Evolutionary conservation across 2,888 invertebrate genomes (phyloP), one percentile per base, ranked within the genome.

Genomic region (Leptopterna dolabrata): DNA sequence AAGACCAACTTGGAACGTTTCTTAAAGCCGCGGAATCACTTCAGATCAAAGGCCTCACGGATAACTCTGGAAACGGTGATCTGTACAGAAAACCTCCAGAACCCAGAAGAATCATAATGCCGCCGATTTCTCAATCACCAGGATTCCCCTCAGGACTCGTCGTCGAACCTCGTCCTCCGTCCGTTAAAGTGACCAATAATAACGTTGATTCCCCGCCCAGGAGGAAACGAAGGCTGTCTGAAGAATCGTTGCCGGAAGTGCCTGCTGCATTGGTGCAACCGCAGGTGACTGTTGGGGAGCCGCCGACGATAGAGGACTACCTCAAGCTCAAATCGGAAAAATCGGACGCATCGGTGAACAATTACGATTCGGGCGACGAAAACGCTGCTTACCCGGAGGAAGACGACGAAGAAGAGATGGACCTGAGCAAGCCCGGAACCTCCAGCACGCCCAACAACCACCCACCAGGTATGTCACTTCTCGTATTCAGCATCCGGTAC

Each of bases 31-130:
- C 97, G 0, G 97, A 97, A 93, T 96, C 97, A 83, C 93, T 97
- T 91, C 97, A 97, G 93, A 97, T 98, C 89, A 97, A 97, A 92
- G 97, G 97, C 89, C 94, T 97, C 90, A 96, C 97, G 63, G 97
- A 97, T 63, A 90, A 90, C 86, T 89, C 90, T 36, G 90, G 90
- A 70, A 89, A 89, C 73, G 88, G 85, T 29, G 88, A 88, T 55
- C 63, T 87, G 24, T 84, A 85, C 41, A 63, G 87, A 6, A 88
- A 78, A 70, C 63, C 87, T 36, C 47, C 82, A 36, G 82, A 87
- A 27, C 82, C 55, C 7, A 30, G 87, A 41, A 36, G 81, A 27
- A 76, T 87, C 29, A 87, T 87, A 55, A 84, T 88, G 70, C 89
- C 89, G 36, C 89, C 89, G n/a, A 80, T 87, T 11, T 29, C 83